Percentiles rank a stretch among this genome's conserved stretches.
These are phyloP conservation scores for Lates calcarifer DNA, from an alignment of 2,113 vertebrate genomes.

Conservation along the genomic window DNA sequence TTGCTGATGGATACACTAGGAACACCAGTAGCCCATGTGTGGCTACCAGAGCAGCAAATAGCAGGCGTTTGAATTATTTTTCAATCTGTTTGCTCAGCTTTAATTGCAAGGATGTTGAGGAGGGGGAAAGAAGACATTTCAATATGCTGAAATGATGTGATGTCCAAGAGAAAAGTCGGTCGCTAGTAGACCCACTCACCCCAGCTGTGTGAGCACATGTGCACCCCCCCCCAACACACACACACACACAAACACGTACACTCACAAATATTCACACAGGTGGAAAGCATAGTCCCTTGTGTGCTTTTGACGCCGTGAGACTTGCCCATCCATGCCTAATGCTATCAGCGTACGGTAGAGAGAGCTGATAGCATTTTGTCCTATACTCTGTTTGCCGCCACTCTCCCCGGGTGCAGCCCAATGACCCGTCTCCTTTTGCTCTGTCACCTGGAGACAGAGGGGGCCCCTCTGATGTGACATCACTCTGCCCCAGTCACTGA, in stretches of 20 bases:
- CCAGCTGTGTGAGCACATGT: conserved; percentile 65
- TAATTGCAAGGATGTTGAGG: conserved; percentile 21
- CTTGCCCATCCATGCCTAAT: conserved; percentile 73
- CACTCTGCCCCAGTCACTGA: conserved; percentile 11
- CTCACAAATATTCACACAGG: conserved; percentile 67
- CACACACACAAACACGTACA: conserved; percentile 11
- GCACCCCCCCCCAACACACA: conserved; percentile 17
- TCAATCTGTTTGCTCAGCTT: conserved; percentile 42
- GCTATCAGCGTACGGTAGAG: conserved; percentile 69
- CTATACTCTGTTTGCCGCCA: conserved; percentile 59
- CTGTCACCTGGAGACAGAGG: conserved; percentile 61
- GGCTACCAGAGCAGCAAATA: conserved; percentile 29
- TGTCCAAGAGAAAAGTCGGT: conserved; percentile 46
- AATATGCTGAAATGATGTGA: conserved; percentile 22
- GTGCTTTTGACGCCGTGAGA: conserved; percentile 45
- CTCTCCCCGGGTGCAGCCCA: conserved; percentile 62
- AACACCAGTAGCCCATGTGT: conserved; percentile 11
- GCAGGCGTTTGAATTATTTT: conserved; percentile 23
- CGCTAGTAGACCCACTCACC: conserved; percentile 26
- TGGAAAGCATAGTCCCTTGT: conserved; percentile 68
- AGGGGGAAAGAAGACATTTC: not conserved
- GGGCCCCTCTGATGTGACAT: conserved; percentile 52
- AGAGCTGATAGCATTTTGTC: conserved; percentile 75
- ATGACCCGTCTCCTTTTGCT: conserved; percentile 71
- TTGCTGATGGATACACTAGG: not conserved